These are phyloP conservation scores for Allophyes oxyacanthae DNA, from an alignment of 2,888 invertebrate genomes.

Conservation along the genomic window DNA sequence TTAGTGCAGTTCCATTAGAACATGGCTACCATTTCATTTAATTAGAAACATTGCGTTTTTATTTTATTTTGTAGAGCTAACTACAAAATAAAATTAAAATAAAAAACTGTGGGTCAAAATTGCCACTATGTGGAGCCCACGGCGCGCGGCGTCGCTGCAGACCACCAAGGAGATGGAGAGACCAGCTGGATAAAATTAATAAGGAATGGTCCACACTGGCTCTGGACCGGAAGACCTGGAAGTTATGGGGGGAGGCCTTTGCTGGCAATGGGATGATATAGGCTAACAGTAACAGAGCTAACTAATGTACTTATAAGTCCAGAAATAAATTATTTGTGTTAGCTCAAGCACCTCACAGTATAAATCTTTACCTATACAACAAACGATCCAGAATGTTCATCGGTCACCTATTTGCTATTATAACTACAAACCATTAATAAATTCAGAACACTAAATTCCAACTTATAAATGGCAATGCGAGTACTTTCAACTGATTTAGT, in stretches of 20 bases:
- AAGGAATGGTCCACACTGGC: too few relatives aligned
- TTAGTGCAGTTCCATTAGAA: slow-evolving; percentile 76
- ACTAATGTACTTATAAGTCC: slow-evolving; percentile 9
- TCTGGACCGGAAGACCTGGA: too few relatives aligned
- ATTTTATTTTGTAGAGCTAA: slow-evolving; percentile 19
- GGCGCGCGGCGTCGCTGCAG: too few relatives aligned
- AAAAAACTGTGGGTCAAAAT: too few relatives aligned
- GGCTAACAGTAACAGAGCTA: too few relatives aligned
- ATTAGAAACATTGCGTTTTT: slow-evolving; percentile 41
- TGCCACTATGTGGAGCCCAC: too few relatives aligned
- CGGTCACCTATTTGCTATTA: slow-evolving; percentile 16
- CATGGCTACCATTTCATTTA: slow-evolving; percentile 46
- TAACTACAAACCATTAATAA: slow-evolving; percentile 25
- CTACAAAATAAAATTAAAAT: too few relatives aligned
- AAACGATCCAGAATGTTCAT: slow-evolving; percentile 34
- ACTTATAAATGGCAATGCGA: slow-evolving; percentile 32
- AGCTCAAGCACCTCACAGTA: neutral
- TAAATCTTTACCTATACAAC: slow-evolving; percentile 19
- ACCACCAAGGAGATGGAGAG: too few relatives aligned
- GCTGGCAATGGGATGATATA: too few relatives aligned
- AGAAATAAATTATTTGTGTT: slow-evolving; percentile 13
- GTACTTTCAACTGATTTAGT: slow-evolving; percentile 29
- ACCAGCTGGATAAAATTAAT: too few relatives aligned
- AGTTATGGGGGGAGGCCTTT: too few relatives aligned
- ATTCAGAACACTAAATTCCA: slow-evolving; percentile 27